Conservation (phyloP, 1,140 invertebrate species). For the Hypsibius dujardini region DNA sequence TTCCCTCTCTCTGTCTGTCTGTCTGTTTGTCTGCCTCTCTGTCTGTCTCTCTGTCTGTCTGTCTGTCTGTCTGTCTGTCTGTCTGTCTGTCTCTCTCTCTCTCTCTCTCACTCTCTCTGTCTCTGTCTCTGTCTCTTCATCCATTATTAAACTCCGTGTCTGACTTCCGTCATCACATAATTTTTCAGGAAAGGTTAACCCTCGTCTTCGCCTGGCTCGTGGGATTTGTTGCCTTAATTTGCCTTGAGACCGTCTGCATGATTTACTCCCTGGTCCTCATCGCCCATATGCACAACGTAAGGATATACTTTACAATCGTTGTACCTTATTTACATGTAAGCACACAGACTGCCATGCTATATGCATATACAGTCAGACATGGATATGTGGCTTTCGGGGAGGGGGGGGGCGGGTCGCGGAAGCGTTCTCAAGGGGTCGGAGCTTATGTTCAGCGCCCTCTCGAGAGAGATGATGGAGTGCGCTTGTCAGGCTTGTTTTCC, state of each 20-base stretch:
- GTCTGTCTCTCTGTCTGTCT: not conserved
- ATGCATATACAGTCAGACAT: not conserved
- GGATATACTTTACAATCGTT: not conserved
- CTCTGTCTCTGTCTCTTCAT: too few relatives aligned
- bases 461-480: not conserved
- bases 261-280: conserved; percentile 11
- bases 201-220: conserved; percentile 7
- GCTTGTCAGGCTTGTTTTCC: not conserved
- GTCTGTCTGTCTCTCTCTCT: conserved; percentile 2
- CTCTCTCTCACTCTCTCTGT: not conserved
- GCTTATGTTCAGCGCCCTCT: not conserved
- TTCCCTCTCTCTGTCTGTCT: not conserved
- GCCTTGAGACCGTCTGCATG: conserved; percentile 10
- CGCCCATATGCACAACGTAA: conserved; percentile 13
- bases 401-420: too few relatives aligned
- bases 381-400: not conserved
- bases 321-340: not conserved
- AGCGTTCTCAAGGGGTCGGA: not conserved
- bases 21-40: not conserved
- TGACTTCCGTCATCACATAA: not conserved
- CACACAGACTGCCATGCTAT: not conserved
- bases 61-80: conserved; percentile 1
- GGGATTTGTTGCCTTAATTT: conserved; percentile 7
- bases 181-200: not conserved
- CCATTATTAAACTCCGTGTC: not conserved